Evolutionary conservation across 2,797 vertebrate species (phyloP).

Genomic region (Liparis tanakae): DNA sequence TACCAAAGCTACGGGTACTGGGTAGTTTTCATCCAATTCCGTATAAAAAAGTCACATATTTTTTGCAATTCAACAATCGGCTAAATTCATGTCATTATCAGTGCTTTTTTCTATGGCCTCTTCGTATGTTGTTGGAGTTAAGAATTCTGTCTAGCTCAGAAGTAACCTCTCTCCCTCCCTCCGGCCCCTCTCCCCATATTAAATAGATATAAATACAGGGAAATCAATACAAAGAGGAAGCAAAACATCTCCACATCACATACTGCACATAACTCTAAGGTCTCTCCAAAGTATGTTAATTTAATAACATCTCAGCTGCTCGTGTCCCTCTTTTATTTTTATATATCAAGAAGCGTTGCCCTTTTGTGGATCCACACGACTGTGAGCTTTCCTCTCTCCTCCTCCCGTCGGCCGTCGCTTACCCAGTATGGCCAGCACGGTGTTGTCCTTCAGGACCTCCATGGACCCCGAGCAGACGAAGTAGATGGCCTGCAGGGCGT

Average conservation of each 20-base stretch:
- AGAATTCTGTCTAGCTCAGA: background rate
- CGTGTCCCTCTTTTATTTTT: background rate
- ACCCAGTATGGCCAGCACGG: constrained; percentile 95
- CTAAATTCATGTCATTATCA: background rate
- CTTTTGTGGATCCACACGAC: background rate
- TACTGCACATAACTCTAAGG: background rate
- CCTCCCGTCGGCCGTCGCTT: constrained; percentile 16
- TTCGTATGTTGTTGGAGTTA: background rate
- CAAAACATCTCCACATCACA: background rate
- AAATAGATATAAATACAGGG: background rate
- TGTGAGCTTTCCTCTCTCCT: background rate
- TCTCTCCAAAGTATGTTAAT: background rate
- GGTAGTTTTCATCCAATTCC: constrained; percentile 13
- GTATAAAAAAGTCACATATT: background rate
- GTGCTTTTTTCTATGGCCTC: background rate
- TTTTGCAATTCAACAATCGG: constrained; percentile 11
- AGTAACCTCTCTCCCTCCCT: no score
- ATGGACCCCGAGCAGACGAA: constrained; percentile 97
- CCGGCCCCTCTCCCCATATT: background rate
- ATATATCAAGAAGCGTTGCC: background rate
- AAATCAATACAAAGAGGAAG: background rate
- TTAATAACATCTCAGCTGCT: background rate
- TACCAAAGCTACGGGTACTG: background rate
- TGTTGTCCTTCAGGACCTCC: constrained; percentile 96
- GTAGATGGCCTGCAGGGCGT: constrained; percentile 95